These are phyloP conservation scores for Chamaea fasciata DNA, from an alignment of 2,113 vertebrate genomes.

Conservation along the genomic window DNA sequence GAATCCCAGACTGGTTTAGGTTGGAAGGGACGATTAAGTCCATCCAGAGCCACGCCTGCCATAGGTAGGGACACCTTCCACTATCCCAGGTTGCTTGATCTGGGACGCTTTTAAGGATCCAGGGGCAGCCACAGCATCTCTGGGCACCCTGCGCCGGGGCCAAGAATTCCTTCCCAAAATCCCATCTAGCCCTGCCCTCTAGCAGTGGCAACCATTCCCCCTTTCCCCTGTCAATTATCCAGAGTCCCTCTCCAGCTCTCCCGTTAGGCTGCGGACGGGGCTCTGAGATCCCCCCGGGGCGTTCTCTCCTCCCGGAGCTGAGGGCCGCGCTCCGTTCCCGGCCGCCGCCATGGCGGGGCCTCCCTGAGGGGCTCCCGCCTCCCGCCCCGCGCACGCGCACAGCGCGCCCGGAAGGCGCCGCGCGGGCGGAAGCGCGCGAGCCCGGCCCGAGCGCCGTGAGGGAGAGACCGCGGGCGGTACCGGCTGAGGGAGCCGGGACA, in stretches of 20 bases:
- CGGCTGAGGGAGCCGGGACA: neutral
- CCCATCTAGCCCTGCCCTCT: rapidly evolving
- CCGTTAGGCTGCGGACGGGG: rapidly evolving
- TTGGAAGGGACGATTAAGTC: neutral
- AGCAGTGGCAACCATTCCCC: neutral
- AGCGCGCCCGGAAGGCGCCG: neutral
- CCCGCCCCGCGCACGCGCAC: neutral
- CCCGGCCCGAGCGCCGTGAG: neutral
- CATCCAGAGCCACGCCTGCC: neutral
- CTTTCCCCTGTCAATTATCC: too few relatives aligned
- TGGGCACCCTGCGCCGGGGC: neutral
- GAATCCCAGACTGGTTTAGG: neutral
- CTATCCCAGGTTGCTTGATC: rapidly evolving
- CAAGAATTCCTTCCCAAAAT: rapidly evolving
- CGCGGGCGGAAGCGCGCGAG: neutral
- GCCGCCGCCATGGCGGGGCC: neutral
- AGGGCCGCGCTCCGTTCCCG: rapidly evolving
- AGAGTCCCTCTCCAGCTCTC: neutral
- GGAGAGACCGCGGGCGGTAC: neutral
- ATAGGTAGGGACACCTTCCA: neutral
- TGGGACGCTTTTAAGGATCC: neutral
- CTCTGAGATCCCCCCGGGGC: rapidly evolving
- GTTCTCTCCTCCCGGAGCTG: neutral
- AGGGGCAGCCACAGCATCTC: neutral
- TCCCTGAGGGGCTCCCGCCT: neutral